Conservation (phyloP, 2,888 invertebrate genomes). For the Taphrorychus bicolor region DNA sequence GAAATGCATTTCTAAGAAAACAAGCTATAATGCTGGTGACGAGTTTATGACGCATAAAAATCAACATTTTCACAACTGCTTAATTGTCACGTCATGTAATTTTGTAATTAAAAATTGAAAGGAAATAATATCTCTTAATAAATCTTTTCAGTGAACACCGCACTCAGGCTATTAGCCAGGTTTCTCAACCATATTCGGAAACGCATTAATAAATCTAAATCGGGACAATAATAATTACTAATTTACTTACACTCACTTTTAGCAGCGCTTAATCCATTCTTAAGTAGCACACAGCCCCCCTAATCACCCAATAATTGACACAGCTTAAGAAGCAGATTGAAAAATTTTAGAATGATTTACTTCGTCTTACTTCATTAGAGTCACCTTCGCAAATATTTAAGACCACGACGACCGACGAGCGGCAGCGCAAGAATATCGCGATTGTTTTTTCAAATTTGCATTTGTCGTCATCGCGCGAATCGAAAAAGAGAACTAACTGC, state of each 20-base stretch:
- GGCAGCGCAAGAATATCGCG: slow-evolving; percentile 28
- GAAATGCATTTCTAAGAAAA: too few species aligned
- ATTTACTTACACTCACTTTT: slow-evolving; percentile 33
- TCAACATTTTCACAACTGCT: too few species aligned
- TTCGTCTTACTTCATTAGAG: slow-evolving; percentile 31
- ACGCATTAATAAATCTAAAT: too few species aligned
- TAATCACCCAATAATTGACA: neutral
- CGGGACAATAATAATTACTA: too few species aligned
- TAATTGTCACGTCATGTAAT: too few species aligned
- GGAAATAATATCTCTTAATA: too few species aligned
- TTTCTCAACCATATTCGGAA: too few species aligned
- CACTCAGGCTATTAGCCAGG: too few species aligned
- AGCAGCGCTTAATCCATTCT: neutral
- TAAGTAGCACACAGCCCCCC: neutral
- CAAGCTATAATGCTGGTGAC: too few species aligned
- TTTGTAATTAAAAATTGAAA: too few species aligned
- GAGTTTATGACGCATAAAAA: too few species aligned
- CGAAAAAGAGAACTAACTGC: slow-evolving; percentile 18
- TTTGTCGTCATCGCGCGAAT: slow-evolving; percentile 21
- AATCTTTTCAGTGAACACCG: too few species aligned
- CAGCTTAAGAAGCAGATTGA: slow-evolving; percentile 1
- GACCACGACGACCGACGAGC: slow-evolving; percentile 10
- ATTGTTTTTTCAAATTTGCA: slow-evolving; percentile 35
- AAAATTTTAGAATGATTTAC: slow-evolving; percentile 12
- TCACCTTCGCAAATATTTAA: slow-evolving; percentile 41